phyloP scores from a whole-genome alignment of 1,140 invertebrate species.

The Caenorhabditis brenneri region DNA sequence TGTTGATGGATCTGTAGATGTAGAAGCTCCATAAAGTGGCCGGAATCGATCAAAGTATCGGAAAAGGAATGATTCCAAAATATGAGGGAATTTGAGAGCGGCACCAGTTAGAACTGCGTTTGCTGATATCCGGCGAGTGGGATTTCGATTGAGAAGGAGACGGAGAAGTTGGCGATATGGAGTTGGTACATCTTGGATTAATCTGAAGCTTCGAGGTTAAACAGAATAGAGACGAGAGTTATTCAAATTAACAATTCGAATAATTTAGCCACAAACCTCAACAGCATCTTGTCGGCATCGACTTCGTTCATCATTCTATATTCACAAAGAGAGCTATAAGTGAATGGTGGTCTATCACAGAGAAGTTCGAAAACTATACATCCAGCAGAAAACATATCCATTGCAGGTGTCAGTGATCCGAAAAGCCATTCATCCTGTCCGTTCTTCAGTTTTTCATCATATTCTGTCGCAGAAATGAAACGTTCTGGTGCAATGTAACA shows the following conservation, averaged over 20 bases:
- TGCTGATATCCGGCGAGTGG: constrained; percentile 56
- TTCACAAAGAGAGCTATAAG: constrained; percentile 63
- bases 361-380: constrained; percentile 68
- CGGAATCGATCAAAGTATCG: constrained; percentile 62
- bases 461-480: constrained; percentile 71
- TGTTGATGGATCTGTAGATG: background rate
- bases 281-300: background rate
- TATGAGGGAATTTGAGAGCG: constrained; percentile 56
- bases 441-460: constrained; percentile 49
- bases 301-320: constrained; percentile 50
- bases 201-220: too few relatives aligned
- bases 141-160: constrained; percentile 56
- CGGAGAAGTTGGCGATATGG: constrained; percentile 58
- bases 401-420: constrained; percentile 63
- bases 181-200: constrained; percentile 51
- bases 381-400: constrained; percentile 69
- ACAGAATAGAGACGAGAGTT: too few relatives aligned
- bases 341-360: constrained; percentile 67
- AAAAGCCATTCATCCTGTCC: constrained; percentile 38
- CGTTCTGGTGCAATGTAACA: constrained; percentile 97
- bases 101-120: constrained; percentile 54
- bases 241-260: constrained; percentile 28
- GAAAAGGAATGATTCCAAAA: constrained; percentile 65
- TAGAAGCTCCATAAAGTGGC: constrained; percentile 3
- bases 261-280: background rate